Evolutionary conservation across 64 coral and sea anemone genomes (phyloP).

Genomic region (Montipora cactus): DNA sequence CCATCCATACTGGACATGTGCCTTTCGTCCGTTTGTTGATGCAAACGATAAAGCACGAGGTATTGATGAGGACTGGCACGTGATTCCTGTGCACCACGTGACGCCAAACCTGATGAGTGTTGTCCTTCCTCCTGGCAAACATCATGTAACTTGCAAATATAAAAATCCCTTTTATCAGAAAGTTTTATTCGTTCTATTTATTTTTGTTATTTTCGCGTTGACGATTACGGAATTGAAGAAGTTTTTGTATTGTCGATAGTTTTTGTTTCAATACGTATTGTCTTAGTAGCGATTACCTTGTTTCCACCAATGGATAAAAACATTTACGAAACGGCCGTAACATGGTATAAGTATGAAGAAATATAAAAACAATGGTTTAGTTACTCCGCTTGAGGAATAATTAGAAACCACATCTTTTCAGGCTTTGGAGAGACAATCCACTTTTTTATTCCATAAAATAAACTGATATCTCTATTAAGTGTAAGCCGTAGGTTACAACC

Average conservation of each 20-base stretch:
- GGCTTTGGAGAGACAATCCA: background rate
- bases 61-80: slow-evolving; percentile 50
- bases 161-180: slow-evolving; percentile 90
- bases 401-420: background rate
- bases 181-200: slow-evolving; percentile 68
- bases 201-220: slow-evolving; percentile 19
- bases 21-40: slow-evolving; percentile 13
- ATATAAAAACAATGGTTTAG: too few species aligned
- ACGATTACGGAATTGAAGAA: slow-evolving; percentile 2
- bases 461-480: background rate
- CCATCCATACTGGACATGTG: slow-evolving; percentile 87
- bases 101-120: slow-evolving; percentile 87
- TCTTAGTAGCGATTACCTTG: too few species aligned
- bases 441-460: slow-evolving; percentile 31
- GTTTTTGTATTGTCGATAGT: background rate
- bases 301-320: too few species aligned
- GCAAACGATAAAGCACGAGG: slow-evolving; percentile 10
- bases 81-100: slow-evolving; percentile 62
- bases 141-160: slow-evolving; percentile 77
- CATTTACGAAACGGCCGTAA: too few species aligned
- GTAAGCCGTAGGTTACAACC: background rate
- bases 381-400: too few species aligned
- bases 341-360: too few species aligned
- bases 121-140: slow-evolving; percentile 64
- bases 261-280: too few species aligned